Conservation (phyloP, 2,888 invertebrate species). For the Ectemnius cavifrons region DNA sequence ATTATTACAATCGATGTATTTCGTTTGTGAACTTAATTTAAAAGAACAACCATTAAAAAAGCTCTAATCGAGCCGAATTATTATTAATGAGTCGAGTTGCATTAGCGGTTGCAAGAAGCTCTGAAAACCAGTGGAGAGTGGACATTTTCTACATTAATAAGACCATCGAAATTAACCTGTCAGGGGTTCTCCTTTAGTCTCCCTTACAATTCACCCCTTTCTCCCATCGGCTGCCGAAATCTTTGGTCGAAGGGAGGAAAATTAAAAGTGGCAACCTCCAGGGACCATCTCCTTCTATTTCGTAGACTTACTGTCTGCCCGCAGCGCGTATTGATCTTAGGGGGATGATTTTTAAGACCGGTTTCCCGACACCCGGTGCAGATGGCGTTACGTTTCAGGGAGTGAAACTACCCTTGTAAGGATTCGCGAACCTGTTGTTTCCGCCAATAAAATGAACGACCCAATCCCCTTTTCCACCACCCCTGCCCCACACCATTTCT, state of each 20-base stretch:
- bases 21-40: too few species aligned
- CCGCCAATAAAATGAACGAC: not conserved
- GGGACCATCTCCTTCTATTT: slow-evolving; percentile 31
- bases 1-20: too few species aligned
- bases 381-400: slow-evolving; percentile 69
- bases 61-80: not conserved
- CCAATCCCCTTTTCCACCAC: too few species aligned
- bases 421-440: slow-evolving; percentile 31
- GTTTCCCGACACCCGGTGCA: slow-evolving; percentile 65
- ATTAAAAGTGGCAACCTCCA: slow-evolving; percentile 29
- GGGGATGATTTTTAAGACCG: slow-evolving; percentile 73
- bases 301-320: slow-evolving; percentile 60
- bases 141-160: not conserved
- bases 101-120: not conserved
- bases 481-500: too few species aligned
- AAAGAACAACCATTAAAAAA: too few species aligned
- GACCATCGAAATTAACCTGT: not conserved
- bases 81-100: not conserved
- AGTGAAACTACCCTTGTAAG: slow-evolving; percentile 16
- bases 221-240: not conserved
- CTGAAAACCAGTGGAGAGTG: not conserved
- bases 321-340: slow-evolving; percentile 71
- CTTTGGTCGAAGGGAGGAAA: not conserved
- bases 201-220: not conserved
- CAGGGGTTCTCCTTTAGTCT: not conserved